A percentile compares a stretch with the other conserved stretches of the same genome.
Conservation (phyloP, 2,113 vertebrate species). For the Oreotragus oreotragus region DNA sequence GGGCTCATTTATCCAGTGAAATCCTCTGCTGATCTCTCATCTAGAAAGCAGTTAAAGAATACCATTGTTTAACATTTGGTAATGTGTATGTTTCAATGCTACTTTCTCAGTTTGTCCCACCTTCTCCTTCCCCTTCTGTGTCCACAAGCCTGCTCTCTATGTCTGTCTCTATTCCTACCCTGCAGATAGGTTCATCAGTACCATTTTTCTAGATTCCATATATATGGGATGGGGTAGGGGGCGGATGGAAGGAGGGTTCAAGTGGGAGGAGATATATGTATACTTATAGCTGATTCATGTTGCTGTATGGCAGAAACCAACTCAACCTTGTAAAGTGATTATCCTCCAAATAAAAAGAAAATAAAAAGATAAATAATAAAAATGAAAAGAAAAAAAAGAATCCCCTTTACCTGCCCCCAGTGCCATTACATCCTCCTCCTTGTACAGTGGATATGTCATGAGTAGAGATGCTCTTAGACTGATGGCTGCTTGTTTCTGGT, state of each 20-base stretch:
- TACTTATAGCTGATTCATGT: background rate
- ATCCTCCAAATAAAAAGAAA: background rate
- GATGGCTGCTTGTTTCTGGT: background rate
- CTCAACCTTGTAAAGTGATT: background rate
- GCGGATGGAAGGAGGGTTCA: background rate
- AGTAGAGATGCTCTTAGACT: fast-evolving
- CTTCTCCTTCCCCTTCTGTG: background rate
- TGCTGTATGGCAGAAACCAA: background rate
- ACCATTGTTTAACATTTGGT: background rate
- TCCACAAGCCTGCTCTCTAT: background rate
- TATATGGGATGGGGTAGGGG: background rate
- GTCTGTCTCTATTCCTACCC: background rate
- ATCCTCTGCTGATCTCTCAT: fast-evolving
- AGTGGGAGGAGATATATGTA: background rate
- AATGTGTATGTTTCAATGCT: background rate
- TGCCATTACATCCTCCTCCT: fast-evolving
- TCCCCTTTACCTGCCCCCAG: fast-evolving
- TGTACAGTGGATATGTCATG: fast-evolving
- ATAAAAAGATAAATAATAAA: background rate
- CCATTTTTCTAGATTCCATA: background rate
- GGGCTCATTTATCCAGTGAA: no score
- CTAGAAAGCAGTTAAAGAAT: fast-evolving
- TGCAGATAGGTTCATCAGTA: background rate
- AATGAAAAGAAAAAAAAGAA: background rate
- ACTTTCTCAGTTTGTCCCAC: background rate